Evolutionary conservation across 1,140 invertebrate species (phyloP), one percentile per base, ranked within the genome.

Genomic region (Drosophila micromelanica): DNA sequence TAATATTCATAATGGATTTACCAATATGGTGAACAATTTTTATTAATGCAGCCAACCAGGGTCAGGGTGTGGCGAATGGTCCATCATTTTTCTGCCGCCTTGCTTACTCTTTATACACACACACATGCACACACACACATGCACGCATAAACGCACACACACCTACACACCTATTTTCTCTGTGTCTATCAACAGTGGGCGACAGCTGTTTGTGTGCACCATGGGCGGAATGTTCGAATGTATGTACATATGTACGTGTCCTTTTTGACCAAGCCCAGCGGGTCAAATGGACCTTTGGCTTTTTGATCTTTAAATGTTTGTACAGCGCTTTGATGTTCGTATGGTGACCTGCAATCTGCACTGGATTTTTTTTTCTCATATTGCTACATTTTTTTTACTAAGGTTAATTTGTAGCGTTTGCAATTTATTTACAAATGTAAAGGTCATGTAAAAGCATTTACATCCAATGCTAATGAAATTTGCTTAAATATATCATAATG

Each of bases 1-100:
- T 91, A 91, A 91, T 91, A 91, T 87, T 89, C 90, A 90, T 91
- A 91, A 91, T 91, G 90, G 90, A 91, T 91, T 91, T 91, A 86
- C 85, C 84, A 91, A 91, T 91, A 91, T 91, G 90, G 74, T 87
- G 87, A 80, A 63, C 77, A 78, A 80, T 90, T 90, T 90, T 87
- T 89, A 89, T 89, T 84, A 89, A 89, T 89, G 85, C 85, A 78
- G 57, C 51, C 81, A 17, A 42, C 67, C 49, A 77, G 30, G 61
- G 49, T 20, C n/a, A 37, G 35, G 13, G 23, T 9, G 20, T 32
- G 13, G 52, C 60, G 72, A 64, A 49, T 70, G 57, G 62, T 73
- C 79, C 67, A 67, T 77, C 63, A 43, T 70, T 71, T 63, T 51
- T 49, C 57, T 54, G 49, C 48, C 27, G 13, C 13, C 27, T 57